Conservation (phyloP, 2,797 vertebrate genomes). For the Pachyuromys duprasi region DNA sequence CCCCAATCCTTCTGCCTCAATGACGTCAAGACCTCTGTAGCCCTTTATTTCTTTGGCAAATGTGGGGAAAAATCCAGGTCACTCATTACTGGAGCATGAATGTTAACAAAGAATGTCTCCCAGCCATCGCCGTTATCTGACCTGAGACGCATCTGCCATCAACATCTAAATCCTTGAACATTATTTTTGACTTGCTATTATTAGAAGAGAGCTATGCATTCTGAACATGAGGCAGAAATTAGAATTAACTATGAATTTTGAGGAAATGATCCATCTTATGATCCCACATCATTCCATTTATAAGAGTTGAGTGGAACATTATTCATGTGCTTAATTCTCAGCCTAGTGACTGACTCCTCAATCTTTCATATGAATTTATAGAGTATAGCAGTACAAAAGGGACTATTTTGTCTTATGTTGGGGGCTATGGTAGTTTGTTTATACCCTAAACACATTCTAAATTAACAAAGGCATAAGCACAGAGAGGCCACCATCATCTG, state of each 20-base stretch:
- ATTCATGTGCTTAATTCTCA: slow-evolving; percentile 26
- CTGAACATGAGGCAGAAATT: background rate
- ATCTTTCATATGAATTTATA: slow-evolving; percentile 16
- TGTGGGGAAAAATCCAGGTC: slow-evolving; percentile 69
- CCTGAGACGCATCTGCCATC: slow-evolving; percentile 68
- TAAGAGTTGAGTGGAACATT: slow-evolving; percentile 29
- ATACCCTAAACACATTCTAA: background rate
- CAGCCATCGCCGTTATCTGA: slow-evolving; percentile 34
- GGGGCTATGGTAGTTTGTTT: background rate
- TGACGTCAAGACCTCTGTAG: slow-evolving; percentile 59
- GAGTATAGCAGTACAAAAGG: background rate
- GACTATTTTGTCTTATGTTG: background rate
- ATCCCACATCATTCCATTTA: background rate
- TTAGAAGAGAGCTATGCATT: slow-evolving; percentile 26
- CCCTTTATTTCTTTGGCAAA: slow-evolving; percentile 62
- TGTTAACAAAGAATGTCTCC: slow-evolving; percentile 62
- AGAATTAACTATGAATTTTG: slow-evolving; percentile 52
- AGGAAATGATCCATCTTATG: background rate
- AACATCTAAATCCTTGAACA: slow-evolving; percentile 58
- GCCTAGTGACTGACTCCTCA: background rate
- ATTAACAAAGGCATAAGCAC: background rate
- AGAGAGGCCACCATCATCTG: background rate
- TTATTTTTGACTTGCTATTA: slow-evolving; percentile 60
- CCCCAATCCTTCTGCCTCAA: slow-evolving; percentile 62
- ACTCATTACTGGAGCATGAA: slow-evolving; percentile 68